Evolutionary conservation across 2,797 vertebrate species (phyloP), one percentile per base, ranked within the genome.

Genomic region (Eptatretus atami): DNA sequence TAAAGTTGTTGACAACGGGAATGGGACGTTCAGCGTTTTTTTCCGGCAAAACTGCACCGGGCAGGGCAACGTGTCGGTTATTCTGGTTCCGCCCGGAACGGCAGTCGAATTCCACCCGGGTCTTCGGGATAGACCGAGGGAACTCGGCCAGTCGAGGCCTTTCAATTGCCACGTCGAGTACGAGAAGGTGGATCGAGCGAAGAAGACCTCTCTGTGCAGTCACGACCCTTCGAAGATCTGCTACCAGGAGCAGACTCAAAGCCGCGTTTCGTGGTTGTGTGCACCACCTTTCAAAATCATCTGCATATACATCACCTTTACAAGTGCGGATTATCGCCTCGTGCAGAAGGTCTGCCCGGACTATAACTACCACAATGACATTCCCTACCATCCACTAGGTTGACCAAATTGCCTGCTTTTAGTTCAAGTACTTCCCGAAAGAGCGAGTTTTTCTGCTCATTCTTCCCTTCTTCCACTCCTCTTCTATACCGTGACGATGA

Each of bases 71-170:
- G 86, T 98, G 73, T 96, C 90, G 0, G 82, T 96, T 69, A 94
- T 87, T 76, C 77, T 98, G 2, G 90, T 95, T 64, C 90, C 90
- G 0, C 90, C 90, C 0, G 79, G 79, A 67, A 98, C 92, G 68
- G 83, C 86, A 0, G 84, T 95, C 65, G 78, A 87, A 75, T 98
- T 98, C 54, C 82, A 96, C 71, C 75, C 87, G 73, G 87, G 92
- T 72, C 85, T 82, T 64, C 90, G 31, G 31, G 31, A 44, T 44
- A 44, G 31, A 44, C 86, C 86, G 68, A 82, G 88, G 3, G 88
- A 96, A 76, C 86, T 87, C 67, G 95, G 95, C 74, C 88, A 92
- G 74, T 96, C 88, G 72, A 96, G 93, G 73, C 83, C 87, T 74
- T 94, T 96, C 77, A 93, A 94, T 75, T 94, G 90, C 75, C 81